Evolutionary conservation across 2,797 vertebrate species (phyloP).

Genomic region (Eleutherodactylus coqui): DNA sequence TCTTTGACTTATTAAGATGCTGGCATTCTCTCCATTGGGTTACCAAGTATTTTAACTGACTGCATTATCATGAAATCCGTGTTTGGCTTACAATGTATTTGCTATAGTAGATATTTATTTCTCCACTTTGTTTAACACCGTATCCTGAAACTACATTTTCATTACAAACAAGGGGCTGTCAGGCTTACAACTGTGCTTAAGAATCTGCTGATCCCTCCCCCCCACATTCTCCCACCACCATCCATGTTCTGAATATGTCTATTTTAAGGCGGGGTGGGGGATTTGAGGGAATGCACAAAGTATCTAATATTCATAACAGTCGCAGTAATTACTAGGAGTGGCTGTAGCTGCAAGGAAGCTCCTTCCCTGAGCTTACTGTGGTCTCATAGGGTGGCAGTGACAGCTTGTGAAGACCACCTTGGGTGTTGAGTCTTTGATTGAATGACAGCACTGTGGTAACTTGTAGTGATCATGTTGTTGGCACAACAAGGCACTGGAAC

Average conservation of each 20-base stretch:
- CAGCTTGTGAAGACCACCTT: conserved; percentile 22
- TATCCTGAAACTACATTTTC: background rate
- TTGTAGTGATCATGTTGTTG: background rate
- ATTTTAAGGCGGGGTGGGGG: conserved; percentile 41
- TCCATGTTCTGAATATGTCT: background rate
- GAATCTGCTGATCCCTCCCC: background rate
- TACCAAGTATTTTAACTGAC: background rate
- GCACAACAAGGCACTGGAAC: background rate
- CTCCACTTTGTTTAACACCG: background rate
- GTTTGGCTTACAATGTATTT: background rate
- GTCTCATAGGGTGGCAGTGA: conserved; percentile 34
- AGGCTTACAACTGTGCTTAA: background rate
- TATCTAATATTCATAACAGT: conserved; percentile 13
- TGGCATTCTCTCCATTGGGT: background rate
- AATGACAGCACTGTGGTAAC: conserved; percentile 9
- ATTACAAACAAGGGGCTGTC: background rate
- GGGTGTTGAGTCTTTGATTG: background rate
- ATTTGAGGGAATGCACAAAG: background rate
- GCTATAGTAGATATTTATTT: background rate
- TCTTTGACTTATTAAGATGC: background rate
- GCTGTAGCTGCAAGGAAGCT: conserved; percentile 41
- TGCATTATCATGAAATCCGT: background rate
- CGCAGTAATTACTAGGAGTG: conserved; percentile 52
- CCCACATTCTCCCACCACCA: background rate
- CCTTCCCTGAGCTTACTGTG: conserved; percentile 4